Evolutionary conservation across 1,140 invertebrate species (phyloP), one percentile per base, ranked within the genome.

Genomic region (Pogonognathellus flavescens): DNA sequence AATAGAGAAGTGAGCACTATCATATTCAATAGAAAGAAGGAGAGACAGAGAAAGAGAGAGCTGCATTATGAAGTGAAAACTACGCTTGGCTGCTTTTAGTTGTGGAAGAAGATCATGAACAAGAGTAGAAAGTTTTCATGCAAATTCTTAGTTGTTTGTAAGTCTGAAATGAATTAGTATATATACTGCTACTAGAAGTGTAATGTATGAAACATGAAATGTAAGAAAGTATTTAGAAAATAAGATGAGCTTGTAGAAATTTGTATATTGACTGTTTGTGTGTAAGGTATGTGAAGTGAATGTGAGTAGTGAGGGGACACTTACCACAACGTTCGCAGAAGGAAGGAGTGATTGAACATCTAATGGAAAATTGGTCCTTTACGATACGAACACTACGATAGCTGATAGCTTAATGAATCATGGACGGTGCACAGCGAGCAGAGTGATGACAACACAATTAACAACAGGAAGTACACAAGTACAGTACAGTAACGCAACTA

Each of bases 351-450:
- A 66, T 66, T 31, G 62, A 66, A 25, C 62, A 4, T 66, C 62
- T 66, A 66, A 66, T 66, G 62, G 62, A 66, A 66, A 25, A 66
- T 20, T 60, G 31, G 62, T 66, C 62, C 22, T 25, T 41, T 66
- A 66, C 62, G 62, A 66, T 31, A 31, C 22, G 62, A 60, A 60
- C 31, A 41, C 31, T 41, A 41, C 31, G 31, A 60, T 60, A 55
- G n/a, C 14, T 16, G 31, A 60, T 60, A 55, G n/a, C 14, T 16
- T 66, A 66, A 25, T 6, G 20, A 66, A 66, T 66, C 20, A 22
- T 66, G 70, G 31, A 41, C n/a, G 70, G 70, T 76, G 70, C 70
- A 76, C 14, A 76, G 70, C 70, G 70, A 76, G 70, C 70, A 50
- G 70, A 76, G 70, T 76, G 70, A 76, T 31, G 70, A 76, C n/a